Evolutionary conservation across 1,140 invertebrate species (phyloP).

Genomic region (Pseudomyrmex flavicornis): DNA sequence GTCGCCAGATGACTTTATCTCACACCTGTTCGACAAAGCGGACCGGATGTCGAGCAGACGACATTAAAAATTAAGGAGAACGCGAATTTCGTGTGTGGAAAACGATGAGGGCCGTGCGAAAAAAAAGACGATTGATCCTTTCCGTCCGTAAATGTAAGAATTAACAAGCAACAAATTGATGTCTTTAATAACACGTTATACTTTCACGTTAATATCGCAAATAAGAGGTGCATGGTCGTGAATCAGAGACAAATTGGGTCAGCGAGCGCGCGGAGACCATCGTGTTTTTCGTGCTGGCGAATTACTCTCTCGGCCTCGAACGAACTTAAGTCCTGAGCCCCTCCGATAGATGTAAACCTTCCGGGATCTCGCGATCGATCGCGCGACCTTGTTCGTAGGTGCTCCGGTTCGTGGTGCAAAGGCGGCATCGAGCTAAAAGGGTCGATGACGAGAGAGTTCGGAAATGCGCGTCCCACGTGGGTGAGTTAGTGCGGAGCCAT

Average conservation of each 20-base stretch:
- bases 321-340: slow-evolving; percentile 50
- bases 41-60: slow-evolving; percentile 75
- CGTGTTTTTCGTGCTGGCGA: neutral
- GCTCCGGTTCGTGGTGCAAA: slow-evolving; percentile 63
- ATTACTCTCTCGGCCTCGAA: slow-evolving; percentile 49
- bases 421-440: slow-evolving; percentile 78
- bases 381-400: slow-evolving; percentile 69
- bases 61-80: slow-evolving; percentile 43
- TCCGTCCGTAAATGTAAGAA: neutral
- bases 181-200: neutral
- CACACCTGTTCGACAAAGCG: slow-evolving; percentile 68
- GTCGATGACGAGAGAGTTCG: slow-evolving; percentile 83
- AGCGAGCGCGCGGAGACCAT: neutral
- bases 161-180: neutral
- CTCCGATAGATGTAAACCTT: slow-evolving; percentile 52
- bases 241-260: slow-evolving; percentile 32
- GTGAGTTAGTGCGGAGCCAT: slow-evolving; percentile 79
- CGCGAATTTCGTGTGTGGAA: neutral
- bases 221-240: neutral
- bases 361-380: slow-evolving; percentile 66
- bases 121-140: neutral
- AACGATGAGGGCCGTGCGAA: too few relatives aligned
- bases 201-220: neutral
- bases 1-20: slow-evolving; percentile 43
- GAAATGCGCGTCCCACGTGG: slow-evolving; percentile 81